These are phyloP conservation scores for Limulus polyphemus DNA, from an alignment of 2,888 invertebrate species.

Conservation along the genomic window DNA sequence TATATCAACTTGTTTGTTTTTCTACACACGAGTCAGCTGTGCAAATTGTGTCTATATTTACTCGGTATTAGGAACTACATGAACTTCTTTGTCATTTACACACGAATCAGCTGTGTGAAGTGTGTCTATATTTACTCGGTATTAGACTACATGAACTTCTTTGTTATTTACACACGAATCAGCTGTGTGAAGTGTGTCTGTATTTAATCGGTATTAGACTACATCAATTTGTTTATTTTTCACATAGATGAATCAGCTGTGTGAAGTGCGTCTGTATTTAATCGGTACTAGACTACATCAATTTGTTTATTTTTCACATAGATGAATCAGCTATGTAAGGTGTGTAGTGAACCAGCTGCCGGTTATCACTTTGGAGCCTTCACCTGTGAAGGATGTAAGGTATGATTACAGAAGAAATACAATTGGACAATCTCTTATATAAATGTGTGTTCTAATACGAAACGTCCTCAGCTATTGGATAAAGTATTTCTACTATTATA, in stretches of 20 bases:
- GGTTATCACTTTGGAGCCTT: slow-evolving; percentile 92
- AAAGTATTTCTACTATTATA: too few relatives aligned
- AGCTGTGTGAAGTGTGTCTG: slow-evolving; percentile 80
- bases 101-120: slow-evolving; percentile 93
- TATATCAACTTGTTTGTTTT: too few relatives aligned
- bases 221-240: neutral
- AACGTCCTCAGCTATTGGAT: too few relatives aligned
- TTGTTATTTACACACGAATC: slow-evolving; percentile 57
- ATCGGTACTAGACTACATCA: too few relatives aligned
- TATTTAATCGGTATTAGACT: too few relatives aligned
- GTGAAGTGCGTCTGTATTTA: slow-evolving; percentile 59
- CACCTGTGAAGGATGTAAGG: slow-evolving; percentile 92
- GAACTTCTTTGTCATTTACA: slow-evolving; percentile 1
- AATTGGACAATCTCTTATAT: too few relatives aligned
- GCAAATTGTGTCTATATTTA: too few relatives aligned
- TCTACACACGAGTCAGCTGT: too few relatives aligned
- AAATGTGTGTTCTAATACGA: too few relatives aligned
- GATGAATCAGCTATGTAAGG: slow-evolving; percentile 96
- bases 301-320: slow-evolving; percentile 5
- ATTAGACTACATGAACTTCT: neutral
- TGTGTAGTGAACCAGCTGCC: slow-evolving; percentile 87
- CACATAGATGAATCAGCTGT: slow-evolving; percentile 77
- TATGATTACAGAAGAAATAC: slow-evolving; percentile 35
- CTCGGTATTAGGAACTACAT: too few relatives aligned
- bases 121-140: slow-evolving; percentile 47